These are phyloP conservation scores for Sarcophaga rosellei DNA, from an alignment of 2,888 invertebrate species.

Conservation along the genomic window DNA sequence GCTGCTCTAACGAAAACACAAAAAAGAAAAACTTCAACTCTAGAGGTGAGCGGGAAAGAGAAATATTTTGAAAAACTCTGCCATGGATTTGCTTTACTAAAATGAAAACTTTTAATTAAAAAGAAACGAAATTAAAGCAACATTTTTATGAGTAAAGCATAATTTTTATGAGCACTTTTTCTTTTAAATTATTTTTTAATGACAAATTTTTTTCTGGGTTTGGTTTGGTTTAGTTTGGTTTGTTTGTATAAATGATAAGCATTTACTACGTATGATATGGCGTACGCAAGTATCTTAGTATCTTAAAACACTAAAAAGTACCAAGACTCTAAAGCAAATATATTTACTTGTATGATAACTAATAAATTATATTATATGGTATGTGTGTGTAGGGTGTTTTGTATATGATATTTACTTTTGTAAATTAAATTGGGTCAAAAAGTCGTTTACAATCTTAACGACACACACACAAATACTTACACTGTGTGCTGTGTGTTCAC, in stretches of 20 bases:
- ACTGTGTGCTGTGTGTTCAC: neutral
- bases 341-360: neutral
- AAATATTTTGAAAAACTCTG: neutral
- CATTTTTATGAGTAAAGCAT: neutral
- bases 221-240: neutral
- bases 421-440: conserved; percentile 69
- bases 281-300: neutral
- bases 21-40: neutral
- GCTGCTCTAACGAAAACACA: neutral
- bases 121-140: neutral
- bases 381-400: conserved; percentile 28
- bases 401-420: conserved; percentile 50
- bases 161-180: neutral
- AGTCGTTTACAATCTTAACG: conserved; percentile 58
- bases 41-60: conserved; percentile 11
- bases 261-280: neutral
- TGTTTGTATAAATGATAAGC: neutral
- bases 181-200: neutral
- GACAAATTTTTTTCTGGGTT: neutral
- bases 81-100: neutral
- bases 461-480: neutral
- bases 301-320: neutral
- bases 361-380: neutral
- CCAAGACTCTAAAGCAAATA: neutral
- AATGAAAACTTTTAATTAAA: neutral